phyloP scores from a whole-genome alignment of 2,888 invertebrate species.

The Clanis bilineata region DNA sequence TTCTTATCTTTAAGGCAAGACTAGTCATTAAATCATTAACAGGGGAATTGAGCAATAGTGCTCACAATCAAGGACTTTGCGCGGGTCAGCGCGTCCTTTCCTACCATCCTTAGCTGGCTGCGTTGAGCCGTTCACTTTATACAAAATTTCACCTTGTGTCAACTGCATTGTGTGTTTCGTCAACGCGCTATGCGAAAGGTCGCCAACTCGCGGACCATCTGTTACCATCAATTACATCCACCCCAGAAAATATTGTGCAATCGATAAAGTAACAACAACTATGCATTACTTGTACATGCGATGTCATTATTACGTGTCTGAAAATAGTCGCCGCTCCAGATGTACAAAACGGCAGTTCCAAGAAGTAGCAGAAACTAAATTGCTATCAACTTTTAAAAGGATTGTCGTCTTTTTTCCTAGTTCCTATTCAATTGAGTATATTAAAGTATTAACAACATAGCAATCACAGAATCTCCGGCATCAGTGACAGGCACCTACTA shows the following conservation, averaged over 20 bases:
- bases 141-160: constrained; percentile 72
- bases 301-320: too few relatives aligned
- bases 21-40: constrained; percentile 36
- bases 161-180: constrained; percentile 58
- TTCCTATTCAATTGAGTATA: background rate
- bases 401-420: background rate
- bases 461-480: background rate
- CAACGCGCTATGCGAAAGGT: constrained; percentile 52
- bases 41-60: constrained; percentile 48
- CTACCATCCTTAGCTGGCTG: constrained; percentile 56
- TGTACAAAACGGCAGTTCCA: background rate
- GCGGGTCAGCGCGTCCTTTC: constrained; percentile 55
- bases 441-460: background rate
- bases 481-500: background rate
- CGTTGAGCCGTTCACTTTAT: constrained; percentile 64
- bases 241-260: constrained; percentile 2
- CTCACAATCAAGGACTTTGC: constrained; percentile 54
- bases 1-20: constrained; percentile 29
- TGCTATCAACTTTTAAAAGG: background rate
- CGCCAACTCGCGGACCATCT: constrained; percentile 41
- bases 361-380: background rate
- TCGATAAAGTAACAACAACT: background rate
- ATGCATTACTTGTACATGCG: background rate
- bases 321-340: background rate
- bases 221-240: constrained; percentile 12